These are phyloP conservation scores for Myotis lucifugus DNA, from an alignment of 2,113 vertebrate species.

Conservation along the genomic window DNA sequence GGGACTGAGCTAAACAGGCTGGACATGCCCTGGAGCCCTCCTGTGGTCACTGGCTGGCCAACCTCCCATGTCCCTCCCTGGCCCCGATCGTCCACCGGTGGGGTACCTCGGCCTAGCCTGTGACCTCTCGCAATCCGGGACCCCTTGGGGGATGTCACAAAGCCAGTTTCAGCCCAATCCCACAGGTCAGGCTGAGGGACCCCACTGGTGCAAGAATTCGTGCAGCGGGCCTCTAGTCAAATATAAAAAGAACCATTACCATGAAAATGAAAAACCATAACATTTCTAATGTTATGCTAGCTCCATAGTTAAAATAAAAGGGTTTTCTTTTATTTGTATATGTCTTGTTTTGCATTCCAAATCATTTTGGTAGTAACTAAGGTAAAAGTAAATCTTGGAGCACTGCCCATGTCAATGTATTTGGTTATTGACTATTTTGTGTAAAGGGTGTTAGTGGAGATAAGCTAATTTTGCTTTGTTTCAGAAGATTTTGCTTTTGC, in stretches of 20 bases:
- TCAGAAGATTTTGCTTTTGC: not conserved
- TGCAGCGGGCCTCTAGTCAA: not conserved
- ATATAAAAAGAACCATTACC: not conserved
- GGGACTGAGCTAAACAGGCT: too few relatives aligned
- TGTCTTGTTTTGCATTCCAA: not conserved
- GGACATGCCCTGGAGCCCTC: too few relatives aligned
- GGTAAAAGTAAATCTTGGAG: not conserved
- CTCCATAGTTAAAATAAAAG: not conserved
- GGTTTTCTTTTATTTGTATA: not conserved
- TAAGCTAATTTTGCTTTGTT: not conserved
- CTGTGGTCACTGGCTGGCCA: too few relatives aligned
- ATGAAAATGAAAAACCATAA: not conserved
- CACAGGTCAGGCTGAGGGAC: too few relatives aligned
- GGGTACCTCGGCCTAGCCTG: too few relatives aligned
- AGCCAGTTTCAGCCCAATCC: too few relatives aligned
- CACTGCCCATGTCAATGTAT: too few relatives aligned
- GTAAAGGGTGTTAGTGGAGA: not conserved
- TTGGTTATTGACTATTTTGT: not conserved
- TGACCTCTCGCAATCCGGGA: too few relatives aligned
- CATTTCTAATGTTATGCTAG: not conserved
- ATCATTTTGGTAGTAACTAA: not conserved
- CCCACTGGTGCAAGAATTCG: too few relatives aligned
- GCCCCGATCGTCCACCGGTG: too few relatives aligned
- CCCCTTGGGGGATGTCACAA: too few relatives aligned
- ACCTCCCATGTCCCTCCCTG: too few relatives aligned